Evolutionary conservation across 1,140 invertebrate genomes (phyloP), one percentile per base, ranked within the genome.

Genomic region (Doryteuthis pealeii): DNA sequence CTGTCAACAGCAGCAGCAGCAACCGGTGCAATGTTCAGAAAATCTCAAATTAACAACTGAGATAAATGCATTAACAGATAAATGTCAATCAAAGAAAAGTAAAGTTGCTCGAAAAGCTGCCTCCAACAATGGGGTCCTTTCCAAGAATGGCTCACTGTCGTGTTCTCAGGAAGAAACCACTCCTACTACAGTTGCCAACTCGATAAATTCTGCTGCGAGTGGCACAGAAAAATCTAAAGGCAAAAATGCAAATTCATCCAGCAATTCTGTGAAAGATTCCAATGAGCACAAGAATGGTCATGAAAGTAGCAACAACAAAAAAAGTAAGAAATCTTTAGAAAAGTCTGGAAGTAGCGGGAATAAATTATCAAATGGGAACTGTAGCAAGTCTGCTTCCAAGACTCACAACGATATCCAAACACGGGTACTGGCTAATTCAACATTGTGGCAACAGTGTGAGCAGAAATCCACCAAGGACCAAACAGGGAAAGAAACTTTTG

Each of bases 1-100:
- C 80, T 84, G 85, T 32, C 33, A 72, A 35, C 69, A 72, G 26
- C 74, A 77, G 30, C 67, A 45, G 33, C 78, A 77, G 54, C 78
- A 80, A 62, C 77, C 80, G 74, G n/a, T 79, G 73, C 49, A 69
- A 70, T 31, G 10, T 62, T n/a, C 18, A 62, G 54, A 62, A 62
- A 18, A 62, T 22, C 6, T 62, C 18, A 62, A 62, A 62, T 22
- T 62, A 62, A n/a, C 54, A n/a, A 18, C 54, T 62, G 54, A 62
- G 18, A 22, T 62, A 28, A 62, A 62, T 28, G 18, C 6, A 28
- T 6, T 62, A 22, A 5, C 54, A 15, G 18, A 62, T 22, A 62
- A 62, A 18, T 62, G 54, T 62, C 54, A n/a, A 22, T 28, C 54
- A 6, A 62, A 62, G 54, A 62, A 62, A 62, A 28, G 18, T 62